Conservation (phyloP, 2,113 vertebrate species). For the Sitta europaea region DNA sequence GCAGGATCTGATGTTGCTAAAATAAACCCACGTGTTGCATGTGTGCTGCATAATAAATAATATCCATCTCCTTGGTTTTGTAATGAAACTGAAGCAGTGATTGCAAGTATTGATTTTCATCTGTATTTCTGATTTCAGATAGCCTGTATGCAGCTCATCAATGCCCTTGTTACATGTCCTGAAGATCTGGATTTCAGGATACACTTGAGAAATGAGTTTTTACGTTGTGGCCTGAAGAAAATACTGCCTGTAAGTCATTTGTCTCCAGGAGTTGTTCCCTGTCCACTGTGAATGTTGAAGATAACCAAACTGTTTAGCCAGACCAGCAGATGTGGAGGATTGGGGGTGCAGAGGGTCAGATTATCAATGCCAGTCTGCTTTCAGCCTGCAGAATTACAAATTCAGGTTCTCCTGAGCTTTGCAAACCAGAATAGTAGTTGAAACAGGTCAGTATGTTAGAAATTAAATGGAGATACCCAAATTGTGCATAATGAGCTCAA, state of each 20-base stretch:
- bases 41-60: not conserved
- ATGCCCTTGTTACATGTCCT: constrained; percentile 92
- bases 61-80: not conserved
- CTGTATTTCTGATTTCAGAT: constrained; percentile 72
- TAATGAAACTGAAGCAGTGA: not conserved
- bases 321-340: not conserved
- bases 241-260: constrained; percentile 87
- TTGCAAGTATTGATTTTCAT: not conserved
- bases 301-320: not conserved
- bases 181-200: constrained; percentile 98
- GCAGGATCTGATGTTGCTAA: not conserved
- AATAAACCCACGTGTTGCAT: not conserved
- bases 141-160: constrained; percentile 98
- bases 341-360: not conserved
- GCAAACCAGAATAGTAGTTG: not conserved
- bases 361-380: not conserved
- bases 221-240: constrained; percentile 91
- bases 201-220: constrained; percentile 95
- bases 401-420: not conserved
- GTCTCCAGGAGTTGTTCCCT: not conserved
- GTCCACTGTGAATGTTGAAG: not conserved
- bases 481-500: not conserved
- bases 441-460: not conserved
- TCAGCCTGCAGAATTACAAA: not conserved
- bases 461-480: not conserved